Percentiles rank a stretch among this genome's conserved stretches.
phyloP scores from a whole-genome alignment of 2,888 invertebrate species.

The Peribatodes rhomboidaria region DNA sequence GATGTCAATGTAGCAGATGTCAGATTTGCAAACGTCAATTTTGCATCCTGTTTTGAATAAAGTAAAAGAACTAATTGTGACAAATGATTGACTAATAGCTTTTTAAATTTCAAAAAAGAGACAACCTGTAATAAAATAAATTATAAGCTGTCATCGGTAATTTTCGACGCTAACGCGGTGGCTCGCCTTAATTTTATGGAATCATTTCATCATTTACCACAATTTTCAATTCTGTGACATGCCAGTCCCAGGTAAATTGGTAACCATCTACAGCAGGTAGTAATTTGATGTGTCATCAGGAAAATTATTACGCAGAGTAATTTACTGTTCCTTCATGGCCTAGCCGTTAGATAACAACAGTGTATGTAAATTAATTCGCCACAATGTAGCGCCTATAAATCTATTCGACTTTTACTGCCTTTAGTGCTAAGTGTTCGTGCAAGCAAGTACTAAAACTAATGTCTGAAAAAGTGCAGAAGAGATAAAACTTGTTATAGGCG shows the following conservation, averaged over 20 bases:
- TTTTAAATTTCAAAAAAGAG: not conserved
- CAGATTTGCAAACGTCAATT: too few relatives aligned
- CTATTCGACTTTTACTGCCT: slow-evolving; percentile 8
- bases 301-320: slow-evolving; percentile 15
- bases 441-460: not conserved
- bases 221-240: slow-evolving; percentile 16
- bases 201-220: not conserved
- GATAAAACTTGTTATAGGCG: too few relatives aligned
- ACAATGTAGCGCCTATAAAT: slow-evolving; percentile 14
- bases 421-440: not conserved
- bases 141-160: slow-evolving; percentile 2
- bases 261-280: slow-evolving; percentile 1
- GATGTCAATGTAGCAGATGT: too few relatives aligned
- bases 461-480: not conserved
- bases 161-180: not conserved
- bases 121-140: not conserved
- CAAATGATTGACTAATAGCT: too few relatives aligned
- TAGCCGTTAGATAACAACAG: slow-evolving; percentile 8
- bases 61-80: too few relatives aligned
- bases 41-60: too few relatives aligned
- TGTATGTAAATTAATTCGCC: slow-evolving; percentile 13
- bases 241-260: slow-evolving; percentile 15
- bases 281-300: slow-evolving; percentile 11
- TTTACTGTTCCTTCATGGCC: slow-evolving; percentile 36
- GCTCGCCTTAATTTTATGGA: not conserved